Percentiles rank a stretch among this genome's conserved stretches.
These are phyloP conservation scores for Eurosta solidaginis DNA, from an alignment of 1,140 invertebrate species.

Conservation along the genomic window DNA sequence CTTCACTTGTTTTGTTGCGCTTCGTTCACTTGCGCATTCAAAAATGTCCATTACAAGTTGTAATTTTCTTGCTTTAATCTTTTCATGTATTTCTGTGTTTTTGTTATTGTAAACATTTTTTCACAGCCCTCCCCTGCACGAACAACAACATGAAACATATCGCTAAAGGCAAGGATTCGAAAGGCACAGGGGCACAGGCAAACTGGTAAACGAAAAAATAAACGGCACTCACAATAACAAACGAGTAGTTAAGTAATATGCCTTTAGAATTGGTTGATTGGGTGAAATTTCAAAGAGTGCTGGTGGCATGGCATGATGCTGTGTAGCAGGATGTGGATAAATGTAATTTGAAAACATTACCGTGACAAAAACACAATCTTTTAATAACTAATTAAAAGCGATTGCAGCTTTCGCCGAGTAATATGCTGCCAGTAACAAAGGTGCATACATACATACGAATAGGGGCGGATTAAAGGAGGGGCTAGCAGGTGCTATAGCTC, in stretches of 20 bases:
- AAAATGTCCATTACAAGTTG: conserved; percentile 1
- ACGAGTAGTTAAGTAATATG: not conserved
- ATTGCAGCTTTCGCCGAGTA: conserved; percentile 16
- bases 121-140: not conserved
- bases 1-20: not conserved
- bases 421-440: not conserved
- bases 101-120: not conserved
- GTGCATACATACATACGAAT: not conserved
- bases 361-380: conserved; percentile 14
- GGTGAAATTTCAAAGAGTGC: not conserved
- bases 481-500: too few relatives aligned
- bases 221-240: too few relatives aligned
- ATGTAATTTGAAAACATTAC: not conserved
- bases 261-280: not conserved
- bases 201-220: not conserved
- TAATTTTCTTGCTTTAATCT: conserved; percentile 29
- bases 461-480: too few relatives aligned
- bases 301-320: not conserved
- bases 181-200: not conserved
- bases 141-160: not conserved
- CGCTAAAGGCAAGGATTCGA: not conserved
- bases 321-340: not conserved
- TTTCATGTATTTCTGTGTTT: not conserved
- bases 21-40: conserved; percentile 3
- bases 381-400: conserved; percentile 20